phyloP scores from a whole-genome alignment of 2,888 invertebrate genomes.

The Nephrotoma guestfalica region DNA sequence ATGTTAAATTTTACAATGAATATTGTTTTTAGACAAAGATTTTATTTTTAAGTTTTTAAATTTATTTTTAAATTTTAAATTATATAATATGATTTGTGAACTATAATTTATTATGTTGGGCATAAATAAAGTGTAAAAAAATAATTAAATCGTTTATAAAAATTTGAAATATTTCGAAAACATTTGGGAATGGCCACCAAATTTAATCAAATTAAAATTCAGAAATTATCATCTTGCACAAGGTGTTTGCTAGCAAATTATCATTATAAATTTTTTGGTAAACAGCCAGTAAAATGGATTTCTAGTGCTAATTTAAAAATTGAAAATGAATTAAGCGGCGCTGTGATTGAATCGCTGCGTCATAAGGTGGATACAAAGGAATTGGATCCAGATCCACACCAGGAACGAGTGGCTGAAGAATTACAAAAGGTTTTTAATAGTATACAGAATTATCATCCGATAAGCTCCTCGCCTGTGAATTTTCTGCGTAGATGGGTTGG shows the following conservation, averaged over 20 bases:
- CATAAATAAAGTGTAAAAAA: neutral
- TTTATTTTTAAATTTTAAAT: neutral
- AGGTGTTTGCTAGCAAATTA: neutral
- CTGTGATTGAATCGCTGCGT: neutral
- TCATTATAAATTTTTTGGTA: neutral
- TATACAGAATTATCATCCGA: slow-evolving; percentile 39
- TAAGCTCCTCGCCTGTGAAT: slow-evolving; percentile 24
- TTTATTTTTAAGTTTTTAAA: neutral
- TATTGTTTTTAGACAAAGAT: neutral
- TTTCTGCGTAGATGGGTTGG: slow-evolving; percentile 30
- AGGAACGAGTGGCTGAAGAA: slow-evolving; percentile 49
- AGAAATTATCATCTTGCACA: neutral
- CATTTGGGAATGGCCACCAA: neutral
- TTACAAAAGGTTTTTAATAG: slow-evolving; percentile 56
- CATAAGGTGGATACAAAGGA: slow-evolving; percentile 27
- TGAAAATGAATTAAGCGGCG: neutral
- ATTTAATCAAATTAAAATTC: neutral
- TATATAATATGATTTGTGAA: neutral
- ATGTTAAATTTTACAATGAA: neutral
- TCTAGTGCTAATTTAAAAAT: neutral
- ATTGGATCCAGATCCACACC: slow-evolving; percentile 53
- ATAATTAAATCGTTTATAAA: neutral
- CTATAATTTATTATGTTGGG: neutral
- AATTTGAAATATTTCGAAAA: neutral
- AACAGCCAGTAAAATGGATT: neutral